These are phyloP conservation scores for Anas capensis DNA, from an alignment of 2,797 vertebrate genomes.

Conservation along the genomic window DNA sequence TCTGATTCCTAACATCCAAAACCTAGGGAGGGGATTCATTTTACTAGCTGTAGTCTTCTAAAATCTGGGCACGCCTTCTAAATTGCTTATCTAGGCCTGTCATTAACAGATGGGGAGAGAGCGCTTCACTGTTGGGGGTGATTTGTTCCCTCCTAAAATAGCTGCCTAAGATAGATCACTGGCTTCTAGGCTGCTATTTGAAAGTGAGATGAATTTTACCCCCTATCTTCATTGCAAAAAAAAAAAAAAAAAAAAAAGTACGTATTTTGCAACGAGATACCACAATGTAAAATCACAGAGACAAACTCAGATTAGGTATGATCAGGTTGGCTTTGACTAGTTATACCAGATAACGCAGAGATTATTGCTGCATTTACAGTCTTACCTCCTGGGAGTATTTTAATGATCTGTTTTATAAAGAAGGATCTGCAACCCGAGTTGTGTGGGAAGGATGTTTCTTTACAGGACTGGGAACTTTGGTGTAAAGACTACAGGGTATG, in stretches of 20 bases:
- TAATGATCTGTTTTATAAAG: background rate
- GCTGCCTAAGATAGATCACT: constrained; percentile 18
- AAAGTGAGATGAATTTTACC: constrained; percentile 14
- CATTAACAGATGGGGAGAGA: constrained; percentile 69
- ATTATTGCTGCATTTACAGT: background rate
- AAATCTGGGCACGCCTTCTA: constrained; percentile 44
- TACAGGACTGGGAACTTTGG: background rate
- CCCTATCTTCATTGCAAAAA: background rate
- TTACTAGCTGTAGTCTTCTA: constrained; percentile 1
- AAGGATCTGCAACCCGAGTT: background rate
- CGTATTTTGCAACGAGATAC: background rate
- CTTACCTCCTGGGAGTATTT: background rate
- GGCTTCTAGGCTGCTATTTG: constrained; percentile 44
- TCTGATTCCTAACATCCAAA: constrained; percentile 3
- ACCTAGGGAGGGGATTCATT: background rate
- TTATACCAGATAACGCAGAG: background rate
- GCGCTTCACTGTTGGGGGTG: constrained; percentile 51
- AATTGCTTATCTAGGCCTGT: constrained; percentile 48
- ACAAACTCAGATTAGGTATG: rapidly evolving
- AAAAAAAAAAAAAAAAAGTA: background rate
- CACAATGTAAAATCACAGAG: background rate
- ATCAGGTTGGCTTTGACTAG: background rate
- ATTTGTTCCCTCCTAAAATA: constrained; percentile 66
- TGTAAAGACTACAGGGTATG: background rate
- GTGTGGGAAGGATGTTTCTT: background rate